A percentile compares a stretch with the other conserved stretches of the same genome.
Conservation (phyloP, 2,888 invertebrate genomes). For the Harpalus rubripes region DNA sequence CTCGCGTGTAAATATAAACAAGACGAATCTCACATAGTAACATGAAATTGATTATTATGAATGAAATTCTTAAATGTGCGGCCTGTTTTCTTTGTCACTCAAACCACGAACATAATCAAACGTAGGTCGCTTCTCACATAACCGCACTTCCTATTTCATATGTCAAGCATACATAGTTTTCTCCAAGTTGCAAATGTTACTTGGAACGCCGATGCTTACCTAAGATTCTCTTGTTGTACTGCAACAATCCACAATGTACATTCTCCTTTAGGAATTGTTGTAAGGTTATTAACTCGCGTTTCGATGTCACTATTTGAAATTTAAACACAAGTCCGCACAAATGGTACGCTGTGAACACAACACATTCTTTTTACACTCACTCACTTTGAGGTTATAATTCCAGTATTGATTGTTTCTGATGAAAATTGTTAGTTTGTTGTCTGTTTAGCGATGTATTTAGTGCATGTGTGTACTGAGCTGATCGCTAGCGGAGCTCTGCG, state of each 20-base stretch:
- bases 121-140: constrained; percentile 60
- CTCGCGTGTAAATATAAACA: constrained; percentile 61
- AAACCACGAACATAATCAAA: constrained; percentile 43
- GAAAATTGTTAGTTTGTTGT: constrained; percentile 12
- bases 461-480: constrained; percentile 26
- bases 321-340: constrained; percentile 53
- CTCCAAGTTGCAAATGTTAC: constrained; percentile 42
- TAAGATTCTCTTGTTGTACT: constrained; percentile 45
- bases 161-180: constrained; percentile 23
- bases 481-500: constrained; percentile 33
- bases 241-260: constrained; percentile 42
- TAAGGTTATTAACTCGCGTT: constrained; percentile 37
- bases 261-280: constrained; percentile 41
- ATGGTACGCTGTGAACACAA: constrained; percentile 25
- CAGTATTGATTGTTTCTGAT: constrained; percentile 43
- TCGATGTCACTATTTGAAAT: constrained; percentile 45
- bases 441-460: constrained; percentile 22
- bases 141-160: constrained; percentile 62
- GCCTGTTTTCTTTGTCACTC: constrained; percentile 55
- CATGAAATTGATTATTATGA: constrained; percentile 65
- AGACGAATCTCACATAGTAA: constrained; percentile 60
- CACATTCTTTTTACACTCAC: constrained; percentile 53
- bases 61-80: constrained; percentile 59
- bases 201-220: constrained; percentile 49
- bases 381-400: constrained; percentile 55